These are phyloP conservation scores for Coranthus polyacanthus DNA, from an alignment of 2,797 vertebrate genomes.

Conservation along the genomic window DNA sequence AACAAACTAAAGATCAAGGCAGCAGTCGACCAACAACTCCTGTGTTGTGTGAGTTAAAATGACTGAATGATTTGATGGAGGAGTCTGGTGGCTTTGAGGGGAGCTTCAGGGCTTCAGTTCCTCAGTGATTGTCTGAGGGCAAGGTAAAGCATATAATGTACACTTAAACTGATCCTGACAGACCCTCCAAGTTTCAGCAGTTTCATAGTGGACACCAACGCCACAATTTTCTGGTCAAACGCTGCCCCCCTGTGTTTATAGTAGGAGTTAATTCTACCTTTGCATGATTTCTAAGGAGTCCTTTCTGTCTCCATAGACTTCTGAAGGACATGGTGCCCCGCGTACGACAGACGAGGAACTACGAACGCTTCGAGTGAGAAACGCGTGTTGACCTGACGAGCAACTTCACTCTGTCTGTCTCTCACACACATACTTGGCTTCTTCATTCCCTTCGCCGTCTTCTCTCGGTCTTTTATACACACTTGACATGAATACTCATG, in stretches of 20 bases:
- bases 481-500: neutral
- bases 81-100: no score
- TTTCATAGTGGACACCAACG: neutral
- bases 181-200: no score
- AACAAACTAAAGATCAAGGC: no score
- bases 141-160: no score
- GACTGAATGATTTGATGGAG: no score
- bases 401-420: conserved; percentile 16
- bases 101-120: no score
- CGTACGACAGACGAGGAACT: conserved; percentile 93
- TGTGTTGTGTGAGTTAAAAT: no score
- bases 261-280: neutral
- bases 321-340: conserved; percentile 95
- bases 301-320: conserved; percentile 84
- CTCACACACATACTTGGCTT: conserved; percentile 43
- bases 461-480: conserved; percentile 41
- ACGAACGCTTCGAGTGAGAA: conserved; percentile 97
- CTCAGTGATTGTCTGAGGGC: no score
- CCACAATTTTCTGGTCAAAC: neutral
- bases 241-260: neutral
- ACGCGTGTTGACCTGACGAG: conserved; percentile 12
- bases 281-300: neutral
- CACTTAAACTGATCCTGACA: no score
- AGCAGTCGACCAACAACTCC: no score
- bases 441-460: conserved; percentile 39